phyloP scores from a whole-genome alignment of 2,113 vertebrate species.

The Sebastes fasciatus region DNA sequence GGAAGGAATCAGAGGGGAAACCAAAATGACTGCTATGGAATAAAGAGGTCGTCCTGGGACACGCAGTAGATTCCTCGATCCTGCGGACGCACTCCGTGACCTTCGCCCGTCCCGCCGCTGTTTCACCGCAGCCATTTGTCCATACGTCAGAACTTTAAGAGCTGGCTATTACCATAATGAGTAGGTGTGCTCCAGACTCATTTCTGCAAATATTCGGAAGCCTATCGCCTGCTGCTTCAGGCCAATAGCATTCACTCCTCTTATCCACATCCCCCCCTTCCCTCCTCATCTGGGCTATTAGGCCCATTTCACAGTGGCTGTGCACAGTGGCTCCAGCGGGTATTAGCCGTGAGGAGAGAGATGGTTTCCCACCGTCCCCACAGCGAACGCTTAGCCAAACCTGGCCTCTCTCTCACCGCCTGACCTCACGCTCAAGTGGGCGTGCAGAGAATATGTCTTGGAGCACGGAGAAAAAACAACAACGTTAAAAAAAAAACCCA shows the following conservation, averaged over 20 bases:
- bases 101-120: conserved; percentile 51
- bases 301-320: conserved; percentile 59
- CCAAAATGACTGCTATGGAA: conserved; percentile 42
- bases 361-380: conserved; percentile 65
- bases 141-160: conserved; percentile 77
- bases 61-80: conserved; percentile 42
- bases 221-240: conserved; percentile 52
- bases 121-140: conserved; percentile 78
- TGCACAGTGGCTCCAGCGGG: conserved; percentile 66
- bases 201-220: conserved; percentile 70
- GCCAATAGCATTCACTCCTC: conserved; percentile 52
- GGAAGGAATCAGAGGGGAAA: conserved; percentile 26
- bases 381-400: conserved; percentile 57
- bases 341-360: conserved; percentile 59
- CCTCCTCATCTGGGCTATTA: conserved; percentile 42
- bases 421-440: conserved; percentile 75
- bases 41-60: conserved; percentile 56
- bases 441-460: conserved; percentile 70
- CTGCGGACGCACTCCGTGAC: conserved; percentile 67
- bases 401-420: conserved; percentile 59
- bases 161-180: conserved; percentile 79
- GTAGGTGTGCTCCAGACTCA: conserved; percentile 69
- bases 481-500: conserved; percentile 30
- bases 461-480: conserved; percentile 61
- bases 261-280: conserved; percentile 36